Base-by-base conservation (phyloP, 1,140 invertebrate genomes). In the Macrotrachela quadricornifera region DNA sequence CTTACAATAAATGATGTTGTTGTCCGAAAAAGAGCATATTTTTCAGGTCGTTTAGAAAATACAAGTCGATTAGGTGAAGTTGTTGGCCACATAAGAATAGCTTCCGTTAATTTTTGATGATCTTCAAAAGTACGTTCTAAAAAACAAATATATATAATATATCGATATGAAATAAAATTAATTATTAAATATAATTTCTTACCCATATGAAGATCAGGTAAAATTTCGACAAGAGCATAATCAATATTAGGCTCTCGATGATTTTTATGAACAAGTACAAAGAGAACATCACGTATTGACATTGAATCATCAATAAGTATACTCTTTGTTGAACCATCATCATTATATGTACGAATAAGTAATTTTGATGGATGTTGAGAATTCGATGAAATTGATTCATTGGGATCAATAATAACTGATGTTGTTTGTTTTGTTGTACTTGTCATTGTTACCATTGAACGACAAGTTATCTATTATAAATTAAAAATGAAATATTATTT, bases 171-270 rank as follows among this genome's bases (percentile, higher is more conserved):
- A n/a, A n/a, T n/a, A n/a, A n/a, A n/a, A n/a, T n/a, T n/a, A n/a
- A 41, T 38, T 46, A 41, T 39, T 13, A 16, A 30, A 17, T 14
- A 46, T 15, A 15, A 37, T 17, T 14, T 12, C 46, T 76, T 75
- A 94, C 90, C 87, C 82, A 97, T 92, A 70, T 88, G 81, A 36
- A 97, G 76, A 65, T 96, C 87, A 0, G 86, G 85, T 60, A 95
- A 72, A 64, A 92, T 81, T 71, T 97, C 92, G 12, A 96, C 81
- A 13, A 97, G 77, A 36, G 84, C 80, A 80, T 87, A 91, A 65
- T 85, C 83, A 1, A 84, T 80, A 67, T 88, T 85, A 77, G 94
- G 81, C 49, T 78, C 76, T 12, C 88, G 80, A 67, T 94, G 86
- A 72, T 94, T 92, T 71, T 96, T 96, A 67, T 94, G 87, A n/a